Conservation (phyloP, 2,113 vertebrate genomes). For the Ploceus nigricollis region DNA sequence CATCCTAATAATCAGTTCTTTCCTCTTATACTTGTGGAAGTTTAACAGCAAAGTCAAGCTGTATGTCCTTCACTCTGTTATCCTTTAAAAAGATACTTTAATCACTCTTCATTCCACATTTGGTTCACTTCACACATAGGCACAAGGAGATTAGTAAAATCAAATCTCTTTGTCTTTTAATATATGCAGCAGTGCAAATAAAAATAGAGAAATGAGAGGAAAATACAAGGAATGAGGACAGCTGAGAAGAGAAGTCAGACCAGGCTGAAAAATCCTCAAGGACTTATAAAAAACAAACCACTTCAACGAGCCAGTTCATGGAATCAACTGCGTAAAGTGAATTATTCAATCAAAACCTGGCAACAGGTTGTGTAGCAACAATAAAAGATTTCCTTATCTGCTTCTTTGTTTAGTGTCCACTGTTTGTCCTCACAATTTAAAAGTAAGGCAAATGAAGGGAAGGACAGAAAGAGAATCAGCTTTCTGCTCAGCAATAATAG, state of each 20-base stretch:
- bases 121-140: neutral
- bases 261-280: neutral
- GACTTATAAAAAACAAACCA: neutral
- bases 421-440: neutral
- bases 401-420: neutral
- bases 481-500: neutral
- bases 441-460: neutral
- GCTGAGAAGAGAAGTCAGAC: neutral
- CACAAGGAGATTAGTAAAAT: conserved; percentile 9
- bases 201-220: neutral
- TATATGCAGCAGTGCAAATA: neutral
- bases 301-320: neutral
- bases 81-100: neutral
- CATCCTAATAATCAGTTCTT: neutral
- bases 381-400: neutral
- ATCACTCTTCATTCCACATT: neutral
- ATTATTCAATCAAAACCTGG: neutral
- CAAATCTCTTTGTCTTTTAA: neutral
- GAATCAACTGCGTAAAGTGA: neutral
- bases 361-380: neutral
- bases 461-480: neutral
- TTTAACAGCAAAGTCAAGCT: neutral
- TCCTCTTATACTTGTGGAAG: neutral
- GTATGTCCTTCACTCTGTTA: neutral
- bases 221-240: neutral